Percentiles rank a stretch among this genome's conserved stretches.
Conservation (phyloP, 2,797 vertebrate genomes). For the Morus bassanus region DNA sequence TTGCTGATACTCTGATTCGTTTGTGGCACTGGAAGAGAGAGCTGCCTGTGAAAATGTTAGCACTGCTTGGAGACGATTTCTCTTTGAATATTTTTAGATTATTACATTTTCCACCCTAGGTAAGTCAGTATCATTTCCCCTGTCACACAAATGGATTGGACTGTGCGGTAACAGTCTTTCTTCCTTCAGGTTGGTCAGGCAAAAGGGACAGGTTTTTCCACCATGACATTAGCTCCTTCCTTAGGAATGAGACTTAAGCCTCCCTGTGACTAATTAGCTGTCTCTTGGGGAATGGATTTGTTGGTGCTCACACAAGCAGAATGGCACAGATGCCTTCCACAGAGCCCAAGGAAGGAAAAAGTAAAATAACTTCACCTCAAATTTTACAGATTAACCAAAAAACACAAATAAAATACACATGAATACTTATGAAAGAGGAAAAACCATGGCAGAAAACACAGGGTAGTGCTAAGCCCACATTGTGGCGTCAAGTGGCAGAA, state of each 20-base stretch:
- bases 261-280: neutral
- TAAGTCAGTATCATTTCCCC: neutral
- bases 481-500: neutral
- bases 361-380: neutral
- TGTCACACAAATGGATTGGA: neutral
- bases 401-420: neutral
- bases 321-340: neutral
- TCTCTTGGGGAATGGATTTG: neutral
- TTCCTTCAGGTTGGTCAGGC: neutral
- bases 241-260: neutral
- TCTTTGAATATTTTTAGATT: neutral
- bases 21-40: neutral
- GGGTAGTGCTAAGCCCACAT: neutral
- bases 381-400: neutral
- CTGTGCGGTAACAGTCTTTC: neutral
- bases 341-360: neutral
- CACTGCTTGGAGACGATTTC: neutral
- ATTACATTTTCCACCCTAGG: neutral
- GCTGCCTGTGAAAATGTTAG: neutral
- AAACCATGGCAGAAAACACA: neutral
- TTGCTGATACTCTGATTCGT: neutral
- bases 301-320: neutral
- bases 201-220: conserved; percentile 10
- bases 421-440: neutral
- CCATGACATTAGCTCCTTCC: neutral